Conservation (phyloP, 2,113 vertebrate species). For the Choloepus hoffmanni region DNA sequence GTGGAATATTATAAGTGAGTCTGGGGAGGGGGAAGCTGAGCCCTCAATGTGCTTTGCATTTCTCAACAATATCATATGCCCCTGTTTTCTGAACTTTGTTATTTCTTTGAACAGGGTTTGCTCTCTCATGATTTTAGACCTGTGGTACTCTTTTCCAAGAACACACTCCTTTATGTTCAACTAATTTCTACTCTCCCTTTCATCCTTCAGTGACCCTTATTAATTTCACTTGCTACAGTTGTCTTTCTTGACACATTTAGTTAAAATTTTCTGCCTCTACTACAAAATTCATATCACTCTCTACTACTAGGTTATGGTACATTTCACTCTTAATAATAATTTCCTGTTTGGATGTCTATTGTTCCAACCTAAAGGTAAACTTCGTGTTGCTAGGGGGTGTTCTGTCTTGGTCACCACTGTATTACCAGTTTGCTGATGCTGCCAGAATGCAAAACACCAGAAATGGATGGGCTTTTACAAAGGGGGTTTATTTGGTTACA, state of each 20-base stretch:
- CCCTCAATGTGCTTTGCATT: neutral
- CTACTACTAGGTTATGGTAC: too few relatives aligned
- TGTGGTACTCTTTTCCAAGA: neutral
- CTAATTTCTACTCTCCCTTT: too few relatives aligned
- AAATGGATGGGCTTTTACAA: too few relatives aligned
- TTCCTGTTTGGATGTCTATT: neutral
- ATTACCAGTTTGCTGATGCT: neutral
- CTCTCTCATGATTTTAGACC: neutral
- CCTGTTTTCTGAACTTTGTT: neutral
- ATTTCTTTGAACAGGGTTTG: neutral
- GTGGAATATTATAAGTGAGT: neutral
- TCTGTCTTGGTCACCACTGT: neutral
- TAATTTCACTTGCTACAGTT: neutral
- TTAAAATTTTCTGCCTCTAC: neutral
- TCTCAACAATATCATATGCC: fast-evolving
- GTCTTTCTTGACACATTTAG: neutral
- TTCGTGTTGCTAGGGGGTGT: neutral
- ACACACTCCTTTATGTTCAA: too few relatives aligned
- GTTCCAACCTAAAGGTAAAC: neutral
- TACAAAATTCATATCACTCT: neutral
- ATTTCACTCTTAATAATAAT: neutral
- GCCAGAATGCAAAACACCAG: too few relatives aligned
- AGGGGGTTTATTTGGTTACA: too few relatives aligned
- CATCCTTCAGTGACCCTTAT: neutral
- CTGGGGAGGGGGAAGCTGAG: neutral